Evolutionary conservation across 1,140 invertebrate genomes (phyloP), one percentile per base, ranked within the genome.

Genomic region (Aradophagus sp.): DNA sequence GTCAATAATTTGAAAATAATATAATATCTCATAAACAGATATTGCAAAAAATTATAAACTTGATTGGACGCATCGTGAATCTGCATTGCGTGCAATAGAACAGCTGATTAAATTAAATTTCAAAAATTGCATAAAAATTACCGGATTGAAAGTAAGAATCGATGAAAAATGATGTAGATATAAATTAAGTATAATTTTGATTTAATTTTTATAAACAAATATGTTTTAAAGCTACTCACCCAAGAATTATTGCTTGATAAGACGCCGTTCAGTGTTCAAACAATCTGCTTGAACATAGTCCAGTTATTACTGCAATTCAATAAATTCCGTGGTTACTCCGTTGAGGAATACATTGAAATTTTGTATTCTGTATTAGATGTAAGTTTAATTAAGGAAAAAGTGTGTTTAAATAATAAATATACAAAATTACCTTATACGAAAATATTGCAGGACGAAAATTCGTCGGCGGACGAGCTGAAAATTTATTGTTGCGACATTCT

Each of bases 331-430:
- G 31, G 50, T 31, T 15, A 1, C 6, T 12, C 77, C 0, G 44
- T 77, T 5, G 50, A 45, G 2, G 53, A 77, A 3, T 34, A 50
- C 3, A 41, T 80, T 2, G 56, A 80, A 5, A 63, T 68, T 23
- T 23, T 80, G 5, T 80, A 59, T 17, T 35, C 45, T 5, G 16
- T 62, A 10, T 79, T 81, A 34, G 59, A 81, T 27, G 79, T 77
- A 70, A n/a, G n/a, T n/a, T n/a, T n/a, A n/a, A n/a, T n/a, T n/a
- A n/a, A n/a, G n/a, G n/a, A n/a, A n/a, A n/a, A n/a, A n/a, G n/a
- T n/a, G n/a, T n/a, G n/a, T n/a, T n/a, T n/a, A n/a, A n/a, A n/a
- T n/a, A 32, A 23, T 3, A 23, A 39, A 14, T 35, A 36, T 14
- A 23, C 20, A 23, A 52, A 44, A 16, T 14, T 52, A 1, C 29